Conservation (phyloP, 2,797 vertebrate species). For the Gephyroberyx darwinii region DNA sequence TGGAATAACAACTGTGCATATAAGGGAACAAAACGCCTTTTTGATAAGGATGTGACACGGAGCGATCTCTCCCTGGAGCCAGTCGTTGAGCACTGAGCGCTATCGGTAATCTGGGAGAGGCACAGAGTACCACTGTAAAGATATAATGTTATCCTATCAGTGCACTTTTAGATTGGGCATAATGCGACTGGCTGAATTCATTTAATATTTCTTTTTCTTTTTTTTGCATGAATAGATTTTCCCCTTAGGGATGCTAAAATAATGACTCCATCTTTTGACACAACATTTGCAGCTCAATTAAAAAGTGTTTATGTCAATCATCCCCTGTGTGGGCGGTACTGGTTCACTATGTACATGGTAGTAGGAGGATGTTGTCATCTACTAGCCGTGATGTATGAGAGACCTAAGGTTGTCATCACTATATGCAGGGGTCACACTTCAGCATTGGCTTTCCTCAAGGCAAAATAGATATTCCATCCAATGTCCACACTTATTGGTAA, state of each 20-base stretch:
- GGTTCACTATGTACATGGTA: conserved; percentile 48
- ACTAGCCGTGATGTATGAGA: conserved; percentile 28
- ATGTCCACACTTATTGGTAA: conserved; percentile 54
- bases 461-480: conserved; percentile 69
- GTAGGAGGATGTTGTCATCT: conserved; percentile 68
- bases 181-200: conserved; percentile 56
- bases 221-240: conserved; percentile 51
- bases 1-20: conserved; percentile 57
- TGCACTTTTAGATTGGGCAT: conserved; percentile 44
- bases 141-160: conserved; percentile 58
- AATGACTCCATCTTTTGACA: conserved; percentile 69
- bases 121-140: conserved; percentile 55
- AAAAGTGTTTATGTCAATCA: conserved; percentile 71
- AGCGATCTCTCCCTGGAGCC: conserved; percentile 71
- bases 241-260: conserved; percentile 63
- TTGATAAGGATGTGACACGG: conserved; percentile 81
- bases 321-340: conserved; percentile 55
- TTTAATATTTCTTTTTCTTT: conserved; percentile 57
- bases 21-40: conserved; percentile 73
- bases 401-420: conserved; percentile 59
- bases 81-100: conserved; percentile 44
- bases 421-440: conserved; percentile 64
- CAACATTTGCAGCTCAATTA: conserved; percentile 75
- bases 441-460: conserved; percentile 59
- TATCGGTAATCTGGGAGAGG: conserved; percentile 66